Base-by-base conservation (phyloP, 2,797 vertebrate species). In the Etheostoma nigrum region DNA sequence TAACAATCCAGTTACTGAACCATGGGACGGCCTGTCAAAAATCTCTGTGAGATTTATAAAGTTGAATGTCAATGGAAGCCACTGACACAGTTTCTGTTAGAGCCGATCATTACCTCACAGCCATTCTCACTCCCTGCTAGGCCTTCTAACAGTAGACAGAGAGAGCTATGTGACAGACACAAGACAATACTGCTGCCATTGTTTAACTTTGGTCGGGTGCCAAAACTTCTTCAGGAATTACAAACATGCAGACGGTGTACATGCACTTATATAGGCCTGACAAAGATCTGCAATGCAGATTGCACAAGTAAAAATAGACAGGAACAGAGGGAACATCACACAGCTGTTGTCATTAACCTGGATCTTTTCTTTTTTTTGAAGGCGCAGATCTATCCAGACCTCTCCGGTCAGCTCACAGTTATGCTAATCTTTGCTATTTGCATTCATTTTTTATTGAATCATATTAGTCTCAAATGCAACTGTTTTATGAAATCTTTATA, bases 141-240 rank as follows among this genome's bases (percentile, higher is more conserved):
- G 7, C 10, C 25, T 52, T 53, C 48, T 10, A 16, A 23, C 33
- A 52, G 44, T 40, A 18, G 51, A 57, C 64, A 52, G n/a, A 64
- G 52, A 40, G 67, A 61, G 49, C 57, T 64, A 36, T 64, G 58
- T 74, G 67, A 79, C 63, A 59, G 69, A 72, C 44, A 55, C 49
- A 7, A 60, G 12, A 60, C 54, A 36, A 55, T 71, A 49, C 47
- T 16, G 15, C 30, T 64, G 47, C 42, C 33, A 45, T 66, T 72
- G 62, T 73, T 49, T 15, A 40, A 52, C 18, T 58, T 33, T 71
- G 67, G 55, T 72, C 33, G 19, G 13, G 14, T 25, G 67, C 67
- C 62, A 67, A 54, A 49, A 25, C 14, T 4, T 52, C 15, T 65
- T 11, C 0, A 74, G 78, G 78, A 66, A 73, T 79, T 62, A 36